Evolutionary conservation across 2,888 invertebrate species (phyloP).

Genomic region (Lasioglossum villosulum): DNA sequence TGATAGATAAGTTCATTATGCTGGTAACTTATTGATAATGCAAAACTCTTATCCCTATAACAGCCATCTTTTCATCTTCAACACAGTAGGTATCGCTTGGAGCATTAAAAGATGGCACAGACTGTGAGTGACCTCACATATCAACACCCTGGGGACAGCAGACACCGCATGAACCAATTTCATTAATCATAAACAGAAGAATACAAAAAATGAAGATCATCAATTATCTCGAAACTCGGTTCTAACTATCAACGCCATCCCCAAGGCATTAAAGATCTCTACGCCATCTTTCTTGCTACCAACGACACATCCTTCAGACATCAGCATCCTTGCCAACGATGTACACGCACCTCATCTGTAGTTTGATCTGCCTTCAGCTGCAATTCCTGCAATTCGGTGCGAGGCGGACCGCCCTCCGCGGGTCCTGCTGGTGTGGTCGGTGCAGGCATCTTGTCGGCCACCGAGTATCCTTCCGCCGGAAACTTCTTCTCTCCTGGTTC

Average conservation of each 20-base stretch:
- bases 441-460: constrained; percentile 81
- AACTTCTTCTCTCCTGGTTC: constrained; percentile 15
- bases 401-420: constrained; percentile 89
- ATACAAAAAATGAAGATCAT: not conserved
- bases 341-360: constrained; percentile 93
- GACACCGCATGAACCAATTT: not conserved
- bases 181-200: not conserved
- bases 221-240: no score
- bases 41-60: not conserved
- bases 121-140: not conserved
- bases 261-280: no score
- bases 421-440: constrained; percentile 85
- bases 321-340: not conserved
- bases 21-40: no score
- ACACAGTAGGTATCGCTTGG: not conserved
- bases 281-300: not conserved
- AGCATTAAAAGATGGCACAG: not conserved
- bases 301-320: not conserved
- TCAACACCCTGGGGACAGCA: not conserved
- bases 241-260: no score
- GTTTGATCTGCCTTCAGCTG: constrained; percentile 93
- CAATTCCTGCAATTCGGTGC: constrained; percentile 95
- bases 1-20: no score
- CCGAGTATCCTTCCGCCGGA: constrained; percentile 40
- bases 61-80: not conserved